Evolutionary conservation across 1,140 invertebrate genomes (phyloP), one percentile per base, ranked within the genome.

Genomic region (Phortica variegata): DNA sequence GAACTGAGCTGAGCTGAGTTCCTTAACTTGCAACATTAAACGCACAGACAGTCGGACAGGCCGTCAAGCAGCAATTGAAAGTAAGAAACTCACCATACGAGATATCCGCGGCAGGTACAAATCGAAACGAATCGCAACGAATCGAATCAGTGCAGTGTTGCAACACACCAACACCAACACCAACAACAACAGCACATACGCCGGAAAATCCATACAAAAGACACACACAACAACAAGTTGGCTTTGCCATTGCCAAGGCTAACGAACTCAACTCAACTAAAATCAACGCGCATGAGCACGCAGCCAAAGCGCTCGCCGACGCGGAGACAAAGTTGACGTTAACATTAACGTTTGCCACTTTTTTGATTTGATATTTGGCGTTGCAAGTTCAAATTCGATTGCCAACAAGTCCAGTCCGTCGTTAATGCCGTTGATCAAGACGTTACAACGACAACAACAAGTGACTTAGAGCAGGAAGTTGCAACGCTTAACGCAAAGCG

Each of bases 101-200:
- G 69, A 61, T 60, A 70, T 66, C 65, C 57, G 69, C 44, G 65
- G 60, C 70, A 73, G 70, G 65, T 65, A 73, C 69, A 60, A 41
- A 36, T 18, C 23, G 16, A 29, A 42, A 43, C 45, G 41, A 33
- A n/a, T 21, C 38, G 33, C 16, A 34, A 13, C 5, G n/a, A 19
- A 26, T 5, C 23, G 23, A 26, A 26, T 26, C 23, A 26, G 23
- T 26, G 23, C 23, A 26, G 23, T 10, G 23, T 26, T 26, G 23
- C 5, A 20, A 19, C 42, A 40, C 39, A 33, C 32, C 40, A 52
- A 52, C 48, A 51, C 48, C 54, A 57, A 47, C 56, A 54, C n/a
- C 60, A 61, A 54, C 57, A 60, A 36, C 47, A 43, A 10, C 51
- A 43, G 33, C 49, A 47, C 56, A 39, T 43, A 42, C 62, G 58